A percentile compares a stretch with the other conserved stretches of the same genome.
phyloP scores from a whole-genome alignment of 2,888 invertebrate genomes.

The Xestobium rufovillosum region DNA sequence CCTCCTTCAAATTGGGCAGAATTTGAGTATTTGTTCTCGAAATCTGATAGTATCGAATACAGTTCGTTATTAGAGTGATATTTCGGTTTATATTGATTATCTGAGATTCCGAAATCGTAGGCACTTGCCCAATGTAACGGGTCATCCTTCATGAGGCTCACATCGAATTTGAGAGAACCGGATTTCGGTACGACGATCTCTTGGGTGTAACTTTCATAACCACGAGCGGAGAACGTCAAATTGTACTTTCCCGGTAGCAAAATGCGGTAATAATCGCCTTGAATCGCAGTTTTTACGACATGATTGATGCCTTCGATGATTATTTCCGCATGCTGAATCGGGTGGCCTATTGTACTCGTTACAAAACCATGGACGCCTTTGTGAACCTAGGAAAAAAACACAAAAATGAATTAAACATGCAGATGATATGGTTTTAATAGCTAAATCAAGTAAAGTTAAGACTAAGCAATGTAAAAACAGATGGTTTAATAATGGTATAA shows the following conservation, averaged over 20 bases:
- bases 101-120: constrained; percentile 64
- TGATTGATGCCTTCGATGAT: constrained; percentile 69
- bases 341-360: constrained; percentile 68
- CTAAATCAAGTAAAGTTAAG: no score
- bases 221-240: constrained; percentile 63
- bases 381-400: constrained; percentile 66
- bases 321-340: constrained; percentile 66
- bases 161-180: constrained; percentile 59
- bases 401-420: no score
- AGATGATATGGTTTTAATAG: no score
- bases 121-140: constrained; percentile 77
- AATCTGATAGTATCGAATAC: constrained; percentile 53
- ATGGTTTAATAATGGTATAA: no score
- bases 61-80: constrained; percentile 63
- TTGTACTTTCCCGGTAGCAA: constrained; percentile 80
- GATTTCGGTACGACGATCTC: constrained; percentile 52
- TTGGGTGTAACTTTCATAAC: constrained; percentile 60
- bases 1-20: constrained; percentile 65
- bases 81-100: constrained; percentile 56
- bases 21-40: constrained; percentile 61
- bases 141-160: constrained; percentile 74
- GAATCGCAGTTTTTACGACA: constrained; percentile 55
- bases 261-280: constrained; percentile 92
- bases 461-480: no score
- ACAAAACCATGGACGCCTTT: constrained; percentile 82